A percentile compares a stretch with the other conserved stretches of the same genome.
These are phyloP conservation scores for Cerceris rybyensis DNA, from an alignment of 2,888 invertebrate species.

Conservation along the genomic window DNA sequence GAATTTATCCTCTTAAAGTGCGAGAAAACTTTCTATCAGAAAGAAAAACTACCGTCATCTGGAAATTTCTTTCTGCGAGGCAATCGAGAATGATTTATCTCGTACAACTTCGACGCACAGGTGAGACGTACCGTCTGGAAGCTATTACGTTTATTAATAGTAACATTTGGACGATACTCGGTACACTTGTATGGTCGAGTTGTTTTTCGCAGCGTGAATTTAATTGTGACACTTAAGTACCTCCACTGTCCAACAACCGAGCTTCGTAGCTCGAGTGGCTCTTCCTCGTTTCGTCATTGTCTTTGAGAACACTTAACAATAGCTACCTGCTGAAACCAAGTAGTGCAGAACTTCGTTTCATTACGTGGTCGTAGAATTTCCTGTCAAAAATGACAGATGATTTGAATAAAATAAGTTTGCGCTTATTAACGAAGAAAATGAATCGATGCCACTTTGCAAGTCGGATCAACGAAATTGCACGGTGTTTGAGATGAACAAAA, in stretches of 20 bases:
- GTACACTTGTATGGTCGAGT: neutral
- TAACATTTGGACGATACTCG: neutral
- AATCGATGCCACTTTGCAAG: neutral
- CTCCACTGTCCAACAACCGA: neutral
- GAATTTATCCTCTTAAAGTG: neutral
- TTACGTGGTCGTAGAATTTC: neutral
- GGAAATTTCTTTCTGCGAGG: neutral
- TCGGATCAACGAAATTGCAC: slow-evolving; percentile 1
- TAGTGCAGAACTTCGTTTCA: neutral
- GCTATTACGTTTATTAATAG: neutral
- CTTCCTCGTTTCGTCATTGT: neutral
- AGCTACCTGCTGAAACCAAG: neutral
- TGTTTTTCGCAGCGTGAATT: neutral
- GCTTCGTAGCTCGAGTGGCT: neutral
- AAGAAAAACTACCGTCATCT: neutral
- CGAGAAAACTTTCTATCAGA: neutral
- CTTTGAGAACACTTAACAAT: neutral
- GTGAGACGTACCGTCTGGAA: neutral
- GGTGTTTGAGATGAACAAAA: neutral
- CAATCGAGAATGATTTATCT: too few relatives aligned
- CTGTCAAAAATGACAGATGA: neutral
- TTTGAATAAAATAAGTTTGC: too few relatives aligned
- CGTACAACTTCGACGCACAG: neutral
- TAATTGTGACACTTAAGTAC: neutral
- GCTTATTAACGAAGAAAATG: neutral